These are phyloP conservation scores for Callocephalon fimbriatum DNA, from an alignment of 2,113 vertebrate species.

Conservation along the genomic window DNA sequence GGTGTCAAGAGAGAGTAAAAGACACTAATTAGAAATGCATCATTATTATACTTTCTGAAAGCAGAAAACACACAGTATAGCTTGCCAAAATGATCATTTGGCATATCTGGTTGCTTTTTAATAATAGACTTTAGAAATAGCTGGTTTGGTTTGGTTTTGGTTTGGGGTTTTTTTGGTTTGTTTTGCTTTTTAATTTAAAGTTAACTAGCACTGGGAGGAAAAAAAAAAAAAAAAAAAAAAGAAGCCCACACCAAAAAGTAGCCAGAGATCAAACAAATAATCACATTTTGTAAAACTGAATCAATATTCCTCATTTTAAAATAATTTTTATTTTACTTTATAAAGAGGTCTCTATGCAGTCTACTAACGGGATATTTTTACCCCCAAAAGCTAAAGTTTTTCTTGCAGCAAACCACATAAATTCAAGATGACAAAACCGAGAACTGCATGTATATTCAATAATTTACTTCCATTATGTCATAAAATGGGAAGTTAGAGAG, in stretches of 20 bases:
- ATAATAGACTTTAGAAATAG: not conserved
- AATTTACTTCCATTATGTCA: slow-evolving; percentile 27
- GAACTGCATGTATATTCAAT: not conserved
- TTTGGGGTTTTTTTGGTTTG: not conserved
- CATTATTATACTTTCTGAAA: not conserved
- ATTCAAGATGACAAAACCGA: not conserved
- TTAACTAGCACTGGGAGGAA: not conserved
- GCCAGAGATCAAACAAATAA: not conserved
- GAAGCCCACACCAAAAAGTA: not conserved
- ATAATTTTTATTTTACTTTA: not conserved
- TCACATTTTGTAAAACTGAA: not conserved
- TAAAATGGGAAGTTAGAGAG: not conserved
- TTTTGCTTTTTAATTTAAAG: not conserved
- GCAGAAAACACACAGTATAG: not conserved
- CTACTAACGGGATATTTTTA: not conserved
- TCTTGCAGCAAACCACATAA: not conserved
- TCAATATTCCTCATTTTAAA: not conserved
- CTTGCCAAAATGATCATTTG: not conserved
- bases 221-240: not conserved
- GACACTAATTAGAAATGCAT: not conserved
- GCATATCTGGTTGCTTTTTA: not conserved
- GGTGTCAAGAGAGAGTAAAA: not conserved
- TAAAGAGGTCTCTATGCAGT: not conserved
- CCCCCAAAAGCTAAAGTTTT: not conserved
- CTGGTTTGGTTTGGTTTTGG: not conserved